Base-by-base conservation (phyloP, 2,888 invertebrate species). In the Leptothorax acervorum region DNA sequence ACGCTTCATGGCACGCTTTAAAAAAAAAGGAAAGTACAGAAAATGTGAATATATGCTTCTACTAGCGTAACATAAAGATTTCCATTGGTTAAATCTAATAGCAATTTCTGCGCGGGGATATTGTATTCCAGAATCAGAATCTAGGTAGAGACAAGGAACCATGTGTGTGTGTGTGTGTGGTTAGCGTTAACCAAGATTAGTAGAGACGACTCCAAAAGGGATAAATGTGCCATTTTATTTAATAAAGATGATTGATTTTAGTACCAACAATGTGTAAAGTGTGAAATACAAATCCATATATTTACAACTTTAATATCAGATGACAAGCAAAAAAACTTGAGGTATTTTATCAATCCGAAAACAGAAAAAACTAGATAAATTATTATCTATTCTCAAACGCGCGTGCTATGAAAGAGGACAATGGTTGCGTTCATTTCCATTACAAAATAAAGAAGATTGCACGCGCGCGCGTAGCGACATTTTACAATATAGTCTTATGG, bases 401-500 rank as follows among this genome's bases (percentile, higher is more conserved):
- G 6, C 51, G 23, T 18, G n/a, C 3, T 28, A 12, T 18, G 53
- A 39, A 66, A 53, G 4, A 42, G 15, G n/a, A 39, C 11, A 39
- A 28, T 23, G 23, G 23, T 66, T 9, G n/a, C 53, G 4, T 70
- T 42, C 31, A 48, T 55, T 78, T 70, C 42, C 35, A 55, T 42
- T 42, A 45, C 18, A 57, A 48, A 57, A n/a, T 60, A 60, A 45
- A 28, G 48, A 71, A 81, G 51, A 73, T 60, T 60, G 73, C 35
- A 39, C 12, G 23, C 23, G 23, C 23, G 23, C 23, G 23, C 23
- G 35, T 45, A 48, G 28, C 79, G 35, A 39, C 48, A 60, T 79
- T 71, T 71, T 35, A 57, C 57, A 48, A 60, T 60, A 60, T 18
- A 60, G 70, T 60, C 35, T 71, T 48, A 81, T 71, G 45, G 12